Conservation (phyloP, 1,140 invertebrate genomes). For the Polypedilum vanderplanki region DNA sequence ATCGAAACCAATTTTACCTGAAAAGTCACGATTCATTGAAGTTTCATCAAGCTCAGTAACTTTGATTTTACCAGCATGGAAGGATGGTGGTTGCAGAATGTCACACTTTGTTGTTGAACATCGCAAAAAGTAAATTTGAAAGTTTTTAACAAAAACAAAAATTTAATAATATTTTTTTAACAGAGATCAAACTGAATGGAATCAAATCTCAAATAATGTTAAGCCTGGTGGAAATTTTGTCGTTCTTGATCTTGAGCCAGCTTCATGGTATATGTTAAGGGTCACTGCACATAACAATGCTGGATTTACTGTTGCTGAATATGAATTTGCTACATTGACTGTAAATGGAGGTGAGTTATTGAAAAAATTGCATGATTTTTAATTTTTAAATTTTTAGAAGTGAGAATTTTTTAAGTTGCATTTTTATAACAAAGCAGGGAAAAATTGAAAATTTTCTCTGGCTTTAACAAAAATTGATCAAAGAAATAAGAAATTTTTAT, state of each 20-base stretch:
- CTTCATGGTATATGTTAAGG: slow-evolving; percentile 83
- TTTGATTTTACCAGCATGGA: slow-evolving; percentile 86
- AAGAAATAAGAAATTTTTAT: not conserved
- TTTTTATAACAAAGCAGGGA: not conserved
- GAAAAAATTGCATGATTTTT: not conserved
- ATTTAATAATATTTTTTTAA: slow-evolving; percentile 33
- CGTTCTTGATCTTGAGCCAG: slow-evolving; percentile 83
- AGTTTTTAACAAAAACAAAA: not conserved
- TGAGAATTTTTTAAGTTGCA: not conserved
- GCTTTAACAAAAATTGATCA: not conserved
- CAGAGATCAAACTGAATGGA: slow-evolving; percentile 78
- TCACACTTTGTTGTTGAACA: slow-evolving; percentile 92
- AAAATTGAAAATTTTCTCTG: not conserved
- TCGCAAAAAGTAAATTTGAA: slow-evolving; percentile 71
- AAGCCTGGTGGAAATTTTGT: slow-evolving; percentile 86
- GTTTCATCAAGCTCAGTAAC: slow-evolving; percentile 86
- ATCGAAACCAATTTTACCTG: slow-evolving; percentile 81
- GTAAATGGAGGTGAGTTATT: slow-evolving; percentile 72
- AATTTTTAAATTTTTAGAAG: too few relatives aligned
- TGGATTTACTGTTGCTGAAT: slow-evolving; percentile 87
- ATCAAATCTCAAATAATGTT: slow-evolving; percentile 85
- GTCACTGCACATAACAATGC: slow-evolving; percentile 95
- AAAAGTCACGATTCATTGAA: slow-evolving; percentile 82
- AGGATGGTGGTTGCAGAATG: slow-evolving; percentile 92
- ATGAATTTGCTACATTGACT: slow-evolving; percentile 90